These are phyloP conservation scores for Tinea semifulvella DNA, from an alignment of 2,888 invertebrate genomes.

Conservation along the genomic window DNA sequence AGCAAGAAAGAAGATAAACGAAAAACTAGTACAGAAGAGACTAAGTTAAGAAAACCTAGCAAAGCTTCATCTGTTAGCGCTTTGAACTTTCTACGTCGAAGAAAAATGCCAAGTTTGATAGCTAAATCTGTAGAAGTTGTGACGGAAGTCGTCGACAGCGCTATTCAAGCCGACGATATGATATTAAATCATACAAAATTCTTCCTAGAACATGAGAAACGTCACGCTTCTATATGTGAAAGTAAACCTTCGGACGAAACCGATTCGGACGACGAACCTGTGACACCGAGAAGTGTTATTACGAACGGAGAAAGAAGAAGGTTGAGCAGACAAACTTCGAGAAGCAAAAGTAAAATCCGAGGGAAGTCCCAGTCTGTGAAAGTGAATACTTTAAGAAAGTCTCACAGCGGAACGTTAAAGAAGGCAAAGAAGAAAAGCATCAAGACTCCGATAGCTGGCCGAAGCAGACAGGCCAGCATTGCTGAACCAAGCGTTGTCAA, in stretches of 20 bases:
- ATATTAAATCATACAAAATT: constrained; percentile 44
- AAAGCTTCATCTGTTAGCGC: constrained; percentile 56
- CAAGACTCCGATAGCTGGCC: constrained; percentile 37
- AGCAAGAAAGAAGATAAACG: constrained; percentile 53
- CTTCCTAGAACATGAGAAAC: constrained; percentile 52
- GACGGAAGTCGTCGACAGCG: constrained; percentile 39
- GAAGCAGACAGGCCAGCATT: constrained; percentile 53
- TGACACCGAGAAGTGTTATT: constrained; percentile 29
- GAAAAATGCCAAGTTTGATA: constrained; percentile 46
- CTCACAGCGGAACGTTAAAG: constrained; percentile 56
- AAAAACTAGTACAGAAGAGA: constrained; percentile 43
- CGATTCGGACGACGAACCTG: constrained; percentile 48
- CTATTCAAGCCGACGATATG: constrained; percentile 35
- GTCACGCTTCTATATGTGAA: constrained; percentile 35
- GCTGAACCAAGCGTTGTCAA: constrained; percentile 44
- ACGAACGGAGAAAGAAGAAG: constrained; percentile 40
- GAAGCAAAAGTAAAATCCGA: constrained; percentile 55
- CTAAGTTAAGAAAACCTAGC: constrained; percentile 49
- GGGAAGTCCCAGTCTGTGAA: constrained; percentile 56
- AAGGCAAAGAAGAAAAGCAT: constrained; percentile 50
- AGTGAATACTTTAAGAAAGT: constrained; percentile 52
- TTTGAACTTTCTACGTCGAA: constrained; percentile 49
- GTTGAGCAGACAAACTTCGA: constrained; percentile 53
- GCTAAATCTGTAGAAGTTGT: constrained; percentile 48
- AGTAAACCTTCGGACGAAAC: constrained; percentile 38